A percentile compares a stretch with the other conserved stretches of the same genome.
phyloP scores from a whole-genome alignment of 1,140 invertebrate species.

The Megathymus violae region DNA sequence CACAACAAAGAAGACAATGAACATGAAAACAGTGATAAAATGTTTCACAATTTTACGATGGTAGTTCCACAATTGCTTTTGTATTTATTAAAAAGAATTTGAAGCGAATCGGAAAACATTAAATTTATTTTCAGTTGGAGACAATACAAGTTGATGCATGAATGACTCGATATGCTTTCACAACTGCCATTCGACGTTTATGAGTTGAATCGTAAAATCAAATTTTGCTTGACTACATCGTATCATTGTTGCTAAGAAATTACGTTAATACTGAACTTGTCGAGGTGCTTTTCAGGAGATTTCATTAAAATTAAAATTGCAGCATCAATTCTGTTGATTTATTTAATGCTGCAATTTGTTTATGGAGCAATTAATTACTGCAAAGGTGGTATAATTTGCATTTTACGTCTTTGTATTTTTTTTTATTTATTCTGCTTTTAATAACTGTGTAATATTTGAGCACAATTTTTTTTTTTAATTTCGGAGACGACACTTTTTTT shows the following conservation, averaged over 20 bases:
- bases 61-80: conserved; percentile 20
- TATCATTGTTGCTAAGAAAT: conserved; percentile 41
- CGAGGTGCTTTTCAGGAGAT: conserved; percentile 44
- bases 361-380: conserved; percentile 17
- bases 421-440: neutral
- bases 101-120: conserved; percentile 4
- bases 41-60: conserved; percentile 12
- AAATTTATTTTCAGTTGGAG: conserved; percentile 25
- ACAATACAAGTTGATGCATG: conserved; percentile 28
- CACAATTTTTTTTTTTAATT: too few relatives aligned
- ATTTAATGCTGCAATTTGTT: conserved; percentile 23
- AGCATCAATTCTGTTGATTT: conserved; percentile 27
- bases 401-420: conserved; percentile 1
- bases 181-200: conserved; percentile 22
- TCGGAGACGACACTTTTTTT: too few relatives aligned
- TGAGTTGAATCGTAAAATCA: conserved; percentile 22
- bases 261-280: conserved; percentile 42
- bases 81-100: conserved; percentile 11
- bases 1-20: neutral
- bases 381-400: conserved; percentile 3
- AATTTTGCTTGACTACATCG: conserved; percentile 20
- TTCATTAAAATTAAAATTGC: conserved; percentile 39
- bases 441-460: too few relatives aligned
- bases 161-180: conserved; percentile 15
- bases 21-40: conserved; percentile 11